These are phyloP conservation scores for Latheticus oryzae DNA, from an alignment of 2,888 invertebrate genomes.

Conservation along the genomic window DNA sequence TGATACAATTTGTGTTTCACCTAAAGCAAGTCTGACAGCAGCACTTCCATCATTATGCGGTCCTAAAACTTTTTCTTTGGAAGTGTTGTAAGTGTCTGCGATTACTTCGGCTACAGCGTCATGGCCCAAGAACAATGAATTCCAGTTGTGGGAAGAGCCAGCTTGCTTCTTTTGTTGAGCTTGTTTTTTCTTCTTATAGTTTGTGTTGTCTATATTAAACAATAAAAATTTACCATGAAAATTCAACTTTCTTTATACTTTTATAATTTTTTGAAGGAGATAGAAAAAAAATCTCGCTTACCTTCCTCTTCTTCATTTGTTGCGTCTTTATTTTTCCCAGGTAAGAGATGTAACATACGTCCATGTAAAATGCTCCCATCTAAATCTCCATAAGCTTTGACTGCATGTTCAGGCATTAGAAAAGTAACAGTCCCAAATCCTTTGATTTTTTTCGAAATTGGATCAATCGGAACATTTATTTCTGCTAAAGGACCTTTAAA, in stretches of 20 bases:
- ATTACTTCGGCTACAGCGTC: conserved; percentile 95
- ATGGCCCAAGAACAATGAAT: conserved; percentile 90
- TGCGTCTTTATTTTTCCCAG: conserved; percentile 78
- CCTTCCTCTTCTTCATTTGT: conserved; percentile 51
- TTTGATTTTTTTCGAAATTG: conserved; percentile 82
- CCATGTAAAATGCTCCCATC: conserved; percentile 95
- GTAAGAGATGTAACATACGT: conserved; percentile 91
- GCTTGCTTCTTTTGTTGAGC: conserved; percentile 80
- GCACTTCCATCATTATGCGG: conserved; percentile 73
- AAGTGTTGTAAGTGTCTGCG: conserved; percentile 83
- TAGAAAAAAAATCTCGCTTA: conserved; percentile 24
- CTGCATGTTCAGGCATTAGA: conserved; percentile 95
- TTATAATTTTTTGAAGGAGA: background rate
- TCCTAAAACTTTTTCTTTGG: conserved; percentile 80
- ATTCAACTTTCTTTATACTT: too few species aligned
- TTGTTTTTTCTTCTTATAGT: conserved; percentile 87
- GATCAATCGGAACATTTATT: conserved; percentile 89
- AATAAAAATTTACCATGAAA: conserved; percentile 1
- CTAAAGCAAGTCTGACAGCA: conserved; percentile 93
- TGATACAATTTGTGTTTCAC: conserved; percentile 94
- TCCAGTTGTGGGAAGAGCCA: conserved; percentile 93
- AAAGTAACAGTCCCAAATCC: conserved; percentile 95
- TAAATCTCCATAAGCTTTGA: conserved; percentile 85
- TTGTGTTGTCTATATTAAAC: conserved; percentile 69
- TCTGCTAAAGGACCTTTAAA: conserved; percentile 83